Conservation (phyloP, 2,113 vertebrate genomes). For the Ameiurus melas region DNA sequence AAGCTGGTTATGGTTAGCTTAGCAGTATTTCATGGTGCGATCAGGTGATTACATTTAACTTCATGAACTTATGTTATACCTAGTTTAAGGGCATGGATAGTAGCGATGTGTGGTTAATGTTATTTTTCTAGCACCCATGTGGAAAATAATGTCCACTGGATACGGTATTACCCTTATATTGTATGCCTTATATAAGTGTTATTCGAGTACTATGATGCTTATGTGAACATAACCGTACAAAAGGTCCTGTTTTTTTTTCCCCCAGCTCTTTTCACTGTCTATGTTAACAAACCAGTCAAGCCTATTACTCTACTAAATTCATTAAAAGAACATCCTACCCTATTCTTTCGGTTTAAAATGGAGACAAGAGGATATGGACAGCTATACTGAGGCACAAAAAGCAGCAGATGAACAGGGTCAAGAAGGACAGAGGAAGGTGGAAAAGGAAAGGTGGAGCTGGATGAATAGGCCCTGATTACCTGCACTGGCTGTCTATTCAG, state of each 20-base stretch:
- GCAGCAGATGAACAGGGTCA: background rate
- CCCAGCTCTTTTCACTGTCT: background rate
- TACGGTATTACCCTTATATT: background rate
- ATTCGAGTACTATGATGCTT: background rate
- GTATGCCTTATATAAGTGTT: background rate
- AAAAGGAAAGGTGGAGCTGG: background rate
- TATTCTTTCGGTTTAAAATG: background rate
- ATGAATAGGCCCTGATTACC: slow-evolving; percentile 71
- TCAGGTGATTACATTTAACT: background rate
- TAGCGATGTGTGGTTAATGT: background rate
- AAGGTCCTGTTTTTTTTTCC: background rate
- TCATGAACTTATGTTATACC: background rate
- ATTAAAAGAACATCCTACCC: background rate
- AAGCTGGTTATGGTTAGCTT: no score
- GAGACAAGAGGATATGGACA: background rate
- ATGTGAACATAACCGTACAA: background rate
- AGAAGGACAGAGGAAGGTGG: slow-evolving; percentile 10
- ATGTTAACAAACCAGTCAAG: background rate
- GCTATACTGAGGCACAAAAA: background rate
- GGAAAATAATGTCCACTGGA: background rate
- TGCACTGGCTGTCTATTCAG: slow-evolving; percentile 54
- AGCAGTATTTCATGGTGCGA: background rate
- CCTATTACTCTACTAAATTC: background rate
- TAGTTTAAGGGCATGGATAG: background rate
- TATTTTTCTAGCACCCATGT: background rate